These are phyloP conservation scores for Todiramphus saurophagus DNA, from an alignment of 2,113 vertebrate species.

Conservation along the genomic window DNA sequence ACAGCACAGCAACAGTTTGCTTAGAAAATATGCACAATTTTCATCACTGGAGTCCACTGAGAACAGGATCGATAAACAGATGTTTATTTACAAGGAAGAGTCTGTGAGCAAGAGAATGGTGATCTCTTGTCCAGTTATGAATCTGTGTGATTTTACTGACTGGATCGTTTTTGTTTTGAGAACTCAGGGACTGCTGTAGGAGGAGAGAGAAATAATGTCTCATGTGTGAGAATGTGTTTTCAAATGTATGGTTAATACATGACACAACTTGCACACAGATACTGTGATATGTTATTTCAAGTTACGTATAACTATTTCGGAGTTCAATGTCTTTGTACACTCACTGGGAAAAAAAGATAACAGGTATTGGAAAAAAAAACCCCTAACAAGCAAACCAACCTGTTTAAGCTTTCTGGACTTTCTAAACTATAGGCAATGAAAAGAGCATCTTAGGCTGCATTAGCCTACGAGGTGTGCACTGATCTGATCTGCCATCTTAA, in stretches of 20 bases:
- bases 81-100: not conserved
- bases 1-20: not conserved
- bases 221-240: not conserved
- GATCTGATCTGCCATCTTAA: not conserved
- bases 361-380: not conserved
- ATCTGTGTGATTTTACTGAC: not conserved
- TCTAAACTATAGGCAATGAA: not conserved
- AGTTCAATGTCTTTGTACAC: not conserved
- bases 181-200: not conserved
- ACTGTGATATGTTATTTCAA: not conserved
- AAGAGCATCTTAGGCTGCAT: not conserved
- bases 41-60: not conserved
- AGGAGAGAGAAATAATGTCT: not conserved
- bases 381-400: fast-evolving
- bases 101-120: not conserved
- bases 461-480: not conserved
- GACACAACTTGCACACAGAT: not conserved
- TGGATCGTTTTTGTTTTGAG: not conserved
- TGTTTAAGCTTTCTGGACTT: not conserved
- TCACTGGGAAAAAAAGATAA: not conserved
- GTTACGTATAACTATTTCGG: not conserved
- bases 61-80: not conserved
- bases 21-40: not conserved
- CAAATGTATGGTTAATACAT: not conserved
- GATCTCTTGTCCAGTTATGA: not conserved